Conservation (phyloP, 2,797 vertebrate species). For the Simalia tracyae region DNA sequence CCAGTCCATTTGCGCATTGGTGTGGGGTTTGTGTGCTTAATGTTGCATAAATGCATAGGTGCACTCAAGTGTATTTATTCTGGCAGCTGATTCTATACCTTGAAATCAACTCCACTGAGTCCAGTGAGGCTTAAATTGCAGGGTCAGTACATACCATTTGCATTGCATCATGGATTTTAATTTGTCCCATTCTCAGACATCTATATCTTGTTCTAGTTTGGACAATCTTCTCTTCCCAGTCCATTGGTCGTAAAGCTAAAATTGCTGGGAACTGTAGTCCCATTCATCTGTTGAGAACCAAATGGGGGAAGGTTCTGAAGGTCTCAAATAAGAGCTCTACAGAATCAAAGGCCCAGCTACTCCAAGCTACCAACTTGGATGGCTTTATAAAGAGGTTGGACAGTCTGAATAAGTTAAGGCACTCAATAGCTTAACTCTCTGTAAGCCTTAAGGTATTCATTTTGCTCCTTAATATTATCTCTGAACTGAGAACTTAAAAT, state of each 20-base stretch:
- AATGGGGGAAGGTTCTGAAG: neutral
- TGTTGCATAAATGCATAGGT: neutral
- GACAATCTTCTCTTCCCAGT: neutral
- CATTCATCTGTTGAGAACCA: neutral
- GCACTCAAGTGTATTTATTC: neutral
- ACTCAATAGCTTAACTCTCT: too few relatives aligned
- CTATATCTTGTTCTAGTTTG: neutral
- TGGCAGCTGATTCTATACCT: neutral
- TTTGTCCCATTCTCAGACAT: neutral
- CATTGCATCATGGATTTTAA: neutral
- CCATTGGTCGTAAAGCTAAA: neutral
- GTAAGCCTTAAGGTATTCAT: too few relatives aligned
- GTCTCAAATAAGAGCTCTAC: neutral
- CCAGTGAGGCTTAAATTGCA: too few relatives aligned
- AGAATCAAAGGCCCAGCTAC: neutral
- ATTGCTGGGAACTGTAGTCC: neutral
- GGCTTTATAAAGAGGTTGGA: neutral
- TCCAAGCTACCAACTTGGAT: neutral
- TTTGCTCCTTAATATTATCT: too few relatives aligned
- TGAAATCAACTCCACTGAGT: neutral
- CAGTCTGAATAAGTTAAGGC: too few relatives aligned
- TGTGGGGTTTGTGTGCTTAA: neutral
- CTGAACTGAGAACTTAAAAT: too few relatives aligned
- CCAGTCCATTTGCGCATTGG: neutral
- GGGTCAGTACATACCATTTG: neutral